Percentiles rank a stretch among this genome's conserved stretches.
Evolutionary conservation across 2,113 vertebrate species (phyloP).

Genomic region (Cottus gobio): DNA sequence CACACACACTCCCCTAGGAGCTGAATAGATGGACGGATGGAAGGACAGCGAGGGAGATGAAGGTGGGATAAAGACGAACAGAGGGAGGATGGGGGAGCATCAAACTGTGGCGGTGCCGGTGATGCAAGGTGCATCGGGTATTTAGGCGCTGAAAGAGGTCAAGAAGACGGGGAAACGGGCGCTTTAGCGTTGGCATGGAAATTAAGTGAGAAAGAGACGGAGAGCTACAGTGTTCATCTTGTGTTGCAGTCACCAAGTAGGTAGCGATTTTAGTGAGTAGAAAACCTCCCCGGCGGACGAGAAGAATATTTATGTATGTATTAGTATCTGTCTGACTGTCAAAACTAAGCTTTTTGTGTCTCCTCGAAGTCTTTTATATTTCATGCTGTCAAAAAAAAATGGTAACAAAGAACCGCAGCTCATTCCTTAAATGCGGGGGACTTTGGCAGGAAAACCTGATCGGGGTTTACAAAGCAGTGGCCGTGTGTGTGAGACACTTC

Average conservation of each 20-base stretch:
- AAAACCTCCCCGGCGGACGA: not conserved
- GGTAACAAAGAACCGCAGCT: not conserved
- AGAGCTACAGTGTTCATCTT: not conserved
- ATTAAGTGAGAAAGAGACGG: not conserved
- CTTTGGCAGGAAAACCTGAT: not conserved
- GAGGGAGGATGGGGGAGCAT: constrained; percentile 51
- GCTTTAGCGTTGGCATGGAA: not conserved
- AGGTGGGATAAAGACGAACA: constrained; percentile 60
- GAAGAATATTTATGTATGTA: not conserved
- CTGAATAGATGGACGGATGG: constrained; percentile 41
- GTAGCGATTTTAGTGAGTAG: not conserved
- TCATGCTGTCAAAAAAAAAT: constrained; percentile 3
- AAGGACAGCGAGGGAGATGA: constrained; percentile 57
- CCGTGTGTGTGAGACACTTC: not conserved
- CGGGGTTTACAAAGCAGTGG: not conserved
- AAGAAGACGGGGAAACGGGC: not conserved
- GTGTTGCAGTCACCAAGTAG: not conserved
- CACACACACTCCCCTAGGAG: constrained; percentile 4
- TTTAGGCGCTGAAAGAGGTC: constrained; percentile 30
- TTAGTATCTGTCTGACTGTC: constrained; percentile 1
- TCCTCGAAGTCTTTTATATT: not conserved
- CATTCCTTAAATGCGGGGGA: not conserved
- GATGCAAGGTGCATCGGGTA: constrained; percentile 53
- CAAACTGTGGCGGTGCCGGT: constrained; percentile 35
- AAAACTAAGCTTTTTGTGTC: not conserved